Percentiles rank a stretch among this genome's conserved stretches.
These are phyloP conservation scores for Amiota communis DNA, from an alignment of 2,888 invertebrate genomes.

Conservation along the genomic window DNA sequence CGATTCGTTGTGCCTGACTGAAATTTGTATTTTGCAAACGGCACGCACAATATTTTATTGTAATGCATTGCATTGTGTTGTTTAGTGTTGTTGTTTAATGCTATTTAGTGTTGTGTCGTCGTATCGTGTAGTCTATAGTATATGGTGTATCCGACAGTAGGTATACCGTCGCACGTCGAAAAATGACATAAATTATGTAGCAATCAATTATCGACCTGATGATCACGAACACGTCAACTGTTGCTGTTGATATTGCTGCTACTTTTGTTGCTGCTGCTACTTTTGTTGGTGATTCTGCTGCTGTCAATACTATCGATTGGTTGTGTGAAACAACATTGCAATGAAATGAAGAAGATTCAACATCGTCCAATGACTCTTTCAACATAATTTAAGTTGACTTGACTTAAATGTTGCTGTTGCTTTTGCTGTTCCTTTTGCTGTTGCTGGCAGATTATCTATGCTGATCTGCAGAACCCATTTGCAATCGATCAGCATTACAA, in stretches of 20 bases:
- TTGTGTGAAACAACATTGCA: slow-evolving; percentile 34
- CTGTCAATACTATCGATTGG: too few species aligned
- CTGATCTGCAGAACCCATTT: slow-evolving; percentile 51
- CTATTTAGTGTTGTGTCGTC: neutral
- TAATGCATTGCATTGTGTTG: neutral
- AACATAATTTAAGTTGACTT: too few species aligned
- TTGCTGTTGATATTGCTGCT: neutral
- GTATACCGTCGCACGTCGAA: slow-evolving; percentile 35
- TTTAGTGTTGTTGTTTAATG: too few species aligned
- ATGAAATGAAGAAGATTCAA: slow-evolving; percentile 32
- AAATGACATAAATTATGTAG: slow-evolving; percentile 70
- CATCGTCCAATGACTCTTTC: slow-evolving; percentile 20
- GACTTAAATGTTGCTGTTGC: too few species aligned
- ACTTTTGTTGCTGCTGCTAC: neutral
- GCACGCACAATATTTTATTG: slow-evolving; percentile 59
- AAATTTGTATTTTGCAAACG: slow-evolving; percentile 67
- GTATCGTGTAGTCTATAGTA: neutral
- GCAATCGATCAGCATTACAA: slow-evolving; percentile 63
- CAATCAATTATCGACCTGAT: slow-evolving; percentile 69
- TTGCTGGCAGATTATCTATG: neutral
- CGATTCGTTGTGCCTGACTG: slow-evolving; percentile 67
- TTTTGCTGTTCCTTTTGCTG: too few species aligned
- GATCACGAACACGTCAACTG: slow-evolving; percentile 53
- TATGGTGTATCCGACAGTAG: slow-evolving; percentile 1
- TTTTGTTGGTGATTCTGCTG: too few species aligned